Conservation (phyloP, 1,140 invertebrate genomes). For the Propsilocerus akamusi region DNA sequence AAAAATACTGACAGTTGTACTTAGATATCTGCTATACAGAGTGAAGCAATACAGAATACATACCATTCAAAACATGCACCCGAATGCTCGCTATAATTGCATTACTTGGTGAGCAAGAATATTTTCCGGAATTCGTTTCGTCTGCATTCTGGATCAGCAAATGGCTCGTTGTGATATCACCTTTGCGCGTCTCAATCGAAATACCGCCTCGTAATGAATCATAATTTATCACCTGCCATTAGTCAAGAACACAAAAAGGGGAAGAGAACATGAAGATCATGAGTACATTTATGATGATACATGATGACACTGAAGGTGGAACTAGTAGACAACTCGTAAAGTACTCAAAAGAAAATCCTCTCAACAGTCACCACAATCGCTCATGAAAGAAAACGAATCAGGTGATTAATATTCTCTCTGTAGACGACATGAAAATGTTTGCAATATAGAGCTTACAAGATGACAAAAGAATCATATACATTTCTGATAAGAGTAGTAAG, state of each 20-base stretch:
- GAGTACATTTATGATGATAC: background rate
- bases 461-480: too few species aligned
- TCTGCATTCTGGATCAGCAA: conserved; percentile 24
- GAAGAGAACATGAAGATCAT: background rate
- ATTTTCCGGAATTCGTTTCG: conserved; percentile 27
- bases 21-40: too few species aligned
- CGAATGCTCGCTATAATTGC: conserved; percentile 31
- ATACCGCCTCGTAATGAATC: conserved; percentile 22
- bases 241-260: background rate
- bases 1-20: too few species aligned
- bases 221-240: conserved; percentile 20
- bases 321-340: background rate
- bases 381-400: background rate
- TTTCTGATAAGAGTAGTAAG: too few species aligned
- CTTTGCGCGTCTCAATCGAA: conserved; percentile 24
- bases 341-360: background rate
- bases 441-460: too few species aligned
- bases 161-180: conserved; percentile 24
- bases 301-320: background rate
- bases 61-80: conserved; percentile 29
- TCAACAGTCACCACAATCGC: background rate
- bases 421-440: too few species aligned
- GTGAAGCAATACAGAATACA: conserved; percentile 8
- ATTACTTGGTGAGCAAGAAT: conserved; percentile 29
- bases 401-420: background rate